These are phyloP conservation scores for Anadara kagoshimensis DNA, from an alignment of 1,140 invertebrate genomes.

Conservation along the genomic window DNA sequence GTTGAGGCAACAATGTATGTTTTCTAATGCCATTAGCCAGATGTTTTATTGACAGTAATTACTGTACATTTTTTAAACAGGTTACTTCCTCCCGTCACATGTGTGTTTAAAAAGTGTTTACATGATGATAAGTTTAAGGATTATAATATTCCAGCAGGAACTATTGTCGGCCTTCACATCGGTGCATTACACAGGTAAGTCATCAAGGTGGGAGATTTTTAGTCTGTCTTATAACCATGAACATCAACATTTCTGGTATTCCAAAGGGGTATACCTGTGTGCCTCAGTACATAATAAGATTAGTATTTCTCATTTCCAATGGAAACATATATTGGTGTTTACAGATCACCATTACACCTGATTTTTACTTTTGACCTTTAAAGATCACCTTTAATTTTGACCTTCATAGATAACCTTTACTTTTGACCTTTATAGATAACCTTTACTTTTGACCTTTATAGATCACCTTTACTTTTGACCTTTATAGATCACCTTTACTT, in stretches of 20 bases:
- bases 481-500: too few species aligned
- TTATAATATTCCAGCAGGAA: conserved; percentile 56
- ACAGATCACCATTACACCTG: too few species aligned
- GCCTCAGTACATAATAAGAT: background rate
- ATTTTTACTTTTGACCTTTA: too few species aligned
- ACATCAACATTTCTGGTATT: background rate
- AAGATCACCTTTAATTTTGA: too few species aligned
- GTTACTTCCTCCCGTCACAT: conserved; percentile 48
- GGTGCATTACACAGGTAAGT: conserved; percentile 55
- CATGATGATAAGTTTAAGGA: conserved; percentile 52
- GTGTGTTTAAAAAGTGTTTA: conserved; percentile 38
- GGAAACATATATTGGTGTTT: background rate
- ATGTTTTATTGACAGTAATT: too few species aligned
- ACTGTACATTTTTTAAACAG: conserved; percentile 22
- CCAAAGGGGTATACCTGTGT: background rate
- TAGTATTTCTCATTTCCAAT: background rate
- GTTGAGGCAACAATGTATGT: too few species aligned
- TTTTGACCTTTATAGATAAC: too few species aligned
- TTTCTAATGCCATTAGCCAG: too few species aligned
- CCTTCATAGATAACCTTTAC: too few species aligned
- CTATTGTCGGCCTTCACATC: conserved; percentile 49
- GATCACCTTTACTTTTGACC: too few species aligned
- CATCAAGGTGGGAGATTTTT: background rate
- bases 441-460: too few species aligned
- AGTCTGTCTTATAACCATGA: background rate